phyloP scores from a whole-genome alignment of 1,140 invertebrate species.

The Lepidurus couesii region DNA sequence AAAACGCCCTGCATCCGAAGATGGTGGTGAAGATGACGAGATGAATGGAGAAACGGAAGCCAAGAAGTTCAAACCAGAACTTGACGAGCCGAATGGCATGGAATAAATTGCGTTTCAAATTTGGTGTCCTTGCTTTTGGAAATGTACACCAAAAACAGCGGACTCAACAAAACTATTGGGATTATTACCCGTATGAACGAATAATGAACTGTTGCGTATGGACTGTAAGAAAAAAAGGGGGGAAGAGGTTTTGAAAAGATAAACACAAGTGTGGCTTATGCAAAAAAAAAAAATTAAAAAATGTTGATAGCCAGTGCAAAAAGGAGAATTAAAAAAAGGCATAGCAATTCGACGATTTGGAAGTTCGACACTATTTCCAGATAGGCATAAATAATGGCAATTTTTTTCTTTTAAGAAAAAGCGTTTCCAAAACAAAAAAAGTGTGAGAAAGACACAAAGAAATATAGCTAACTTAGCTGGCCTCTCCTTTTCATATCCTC shows the following conservation, averaged over 20 bases:
- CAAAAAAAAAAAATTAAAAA: not conserved
- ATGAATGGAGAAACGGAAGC: not conserved
- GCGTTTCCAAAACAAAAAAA: too few relatives aligned
- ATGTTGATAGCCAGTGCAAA: not conserved
- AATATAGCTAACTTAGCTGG: too few relatives aligned
- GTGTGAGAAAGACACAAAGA: too few relatives aligned
- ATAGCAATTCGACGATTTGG: not conserved
- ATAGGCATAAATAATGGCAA: too few relatives aligned
- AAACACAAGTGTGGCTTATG: not conserved
- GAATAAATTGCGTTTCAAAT: not conserved
- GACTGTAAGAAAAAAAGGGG: not conserved
- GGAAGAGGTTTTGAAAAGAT: not conserved
- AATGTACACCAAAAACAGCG: not conserved
- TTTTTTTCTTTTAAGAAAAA: too few relatives aligned
- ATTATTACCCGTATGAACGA: not conserved
- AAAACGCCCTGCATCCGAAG: not conserved
- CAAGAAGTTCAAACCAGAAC: slow-evolving; percentile 1
- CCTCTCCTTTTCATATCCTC: not conserved
- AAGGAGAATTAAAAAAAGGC: not conserved
- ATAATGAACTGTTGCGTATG: not conserved
- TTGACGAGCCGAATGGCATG: not conserved
- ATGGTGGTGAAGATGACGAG: not conserved
- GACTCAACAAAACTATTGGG: not conserved
- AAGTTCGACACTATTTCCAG: too few relatives aligned
- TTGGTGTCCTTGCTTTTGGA: not conserved